These are phyloP conservation scores for Autographa gamma DNA, from an alignment of 2,888 invertebrate genomes.

Conservation along the genomic window DNA sequence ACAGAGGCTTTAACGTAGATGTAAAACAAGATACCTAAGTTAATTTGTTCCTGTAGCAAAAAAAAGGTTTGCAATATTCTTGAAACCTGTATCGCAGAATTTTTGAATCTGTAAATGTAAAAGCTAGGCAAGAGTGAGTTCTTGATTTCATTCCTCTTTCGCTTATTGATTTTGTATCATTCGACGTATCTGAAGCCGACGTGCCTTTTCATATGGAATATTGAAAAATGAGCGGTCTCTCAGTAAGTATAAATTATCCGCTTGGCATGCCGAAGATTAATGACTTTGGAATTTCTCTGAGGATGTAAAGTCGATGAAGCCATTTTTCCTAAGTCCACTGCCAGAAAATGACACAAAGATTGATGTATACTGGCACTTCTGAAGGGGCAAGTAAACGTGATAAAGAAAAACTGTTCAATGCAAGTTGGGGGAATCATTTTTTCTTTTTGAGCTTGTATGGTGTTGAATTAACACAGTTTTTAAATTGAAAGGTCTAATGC, in stretches of 20 bases:
- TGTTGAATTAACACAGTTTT: background rate
- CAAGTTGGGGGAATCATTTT: conserved; percentile 13
- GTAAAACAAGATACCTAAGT: no score
- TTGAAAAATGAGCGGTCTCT: conserved; percentile 69
- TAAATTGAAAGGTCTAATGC: no score
- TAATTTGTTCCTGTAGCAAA: no score
- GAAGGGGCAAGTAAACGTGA: conserved; percentile 67
- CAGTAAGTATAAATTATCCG: conserved; percentile 75
- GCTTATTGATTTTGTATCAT: conserved; percentile 7
- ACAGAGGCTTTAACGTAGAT: no score
- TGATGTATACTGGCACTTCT: conserved; percentile 71
- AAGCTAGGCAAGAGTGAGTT: background rate
- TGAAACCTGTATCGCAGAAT: no score
- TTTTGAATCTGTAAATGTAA: background rate
- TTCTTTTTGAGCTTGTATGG: conserved; percentile 7
- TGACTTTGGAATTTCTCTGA: conserved; percentile 78
- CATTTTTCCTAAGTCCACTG: conserved; percentile 83
- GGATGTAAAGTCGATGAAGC: conserved; percentile 83
- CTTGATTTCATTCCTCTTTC: background rate
- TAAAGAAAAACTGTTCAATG: conserved; percentile 52
- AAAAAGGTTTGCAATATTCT: no score
- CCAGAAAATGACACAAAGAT: conserved; percentile 83
- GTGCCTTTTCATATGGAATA: conserved; percentile 56
- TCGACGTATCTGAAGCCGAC: conserved; percentile 5
- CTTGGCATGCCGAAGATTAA: conserved; percentile 76